Evolutionary conservation across 2,797 vertebrate species (phyloP), one percentile per base, ranked within the genome.

Genomic region (Smutsia temminckii): DNA sequence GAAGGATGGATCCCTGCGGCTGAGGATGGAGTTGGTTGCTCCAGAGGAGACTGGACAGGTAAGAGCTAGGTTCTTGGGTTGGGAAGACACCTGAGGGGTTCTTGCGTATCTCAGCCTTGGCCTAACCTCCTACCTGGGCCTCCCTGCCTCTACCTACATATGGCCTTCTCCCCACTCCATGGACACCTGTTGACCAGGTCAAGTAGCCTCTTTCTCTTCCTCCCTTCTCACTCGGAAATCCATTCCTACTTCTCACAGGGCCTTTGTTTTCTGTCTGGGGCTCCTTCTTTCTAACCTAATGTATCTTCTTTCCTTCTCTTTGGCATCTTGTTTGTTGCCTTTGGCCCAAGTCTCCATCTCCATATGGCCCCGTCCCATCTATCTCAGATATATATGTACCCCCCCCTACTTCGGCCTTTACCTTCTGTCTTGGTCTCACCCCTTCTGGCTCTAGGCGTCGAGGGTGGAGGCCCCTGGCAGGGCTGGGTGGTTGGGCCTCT

Each of bases 21-120:
- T 97, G 71, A 96, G 96, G 80, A 97, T 96, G 96, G 97, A 98
- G 46, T 80, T 97, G 71, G 92, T 85, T 69, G 88, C 95, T 84
- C 91, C 96, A 29, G 97, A 97, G 91, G 97, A 97, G 63, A 85
- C 53, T 37, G 96, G 91, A n/a, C 97, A 96, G 97, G 97, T 98
- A 97, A 97, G 97, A 93, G 10, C 46, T 77, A 53, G 83, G 85
- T 81, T 87, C 51, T 29, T 55, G 80, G 79, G 42, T 55, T 6
- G 20, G 77, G 57, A 63, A 53, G 59, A 78, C 29, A 27, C 57
- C 57, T 59, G 34, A 49, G 72, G 72, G 71, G 29, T 4, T 25
- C 34, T 13, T 12, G 32, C 8, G 34, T 21, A 16, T 29, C 32
- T 85, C 9, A 42, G 69, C 12, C 71, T 71, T 42, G 71, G 66